Evolutionary conservation across 2,797 vertebrate species (phyloP).

Genomic region (Dicrostonyx torquatus): DNA sequence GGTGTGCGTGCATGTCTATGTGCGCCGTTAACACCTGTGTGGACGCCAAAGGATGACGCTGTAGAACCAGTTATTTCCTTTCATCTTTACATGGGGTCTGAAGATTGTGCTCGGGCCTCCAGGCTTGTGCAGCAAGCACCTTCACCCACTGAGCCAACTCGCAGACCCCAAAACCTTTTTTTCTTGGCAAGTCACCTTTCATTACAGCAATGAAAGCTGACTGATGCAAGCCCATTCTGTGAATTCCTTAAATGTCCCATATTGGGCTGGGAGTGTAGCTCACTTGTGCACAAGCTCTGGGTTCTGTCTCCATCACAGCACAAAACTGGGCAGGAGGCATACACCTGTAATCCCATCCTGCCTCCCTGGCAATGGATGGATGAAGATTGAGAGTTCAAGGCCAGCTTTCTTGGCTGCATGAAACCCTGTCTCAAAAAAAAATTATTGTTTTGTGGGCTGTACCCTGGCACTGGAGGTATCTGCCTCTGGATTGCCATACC

Average conservation of each 20-base stretch:
- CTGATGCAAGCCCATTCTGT: background rate
- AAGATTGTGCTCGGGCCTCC: background rate
- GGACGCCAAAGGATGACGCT: background rate
- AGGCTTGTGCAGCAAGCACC: background rate
- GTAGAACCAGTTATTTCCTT: background rate
- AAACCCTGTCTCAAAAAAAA: background rate
- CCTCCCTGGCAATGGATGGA: background rate
- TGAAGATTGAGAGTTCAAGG: background rate
- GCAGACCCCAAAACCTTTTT: background rate
- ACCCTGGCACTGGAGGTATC: background rate
- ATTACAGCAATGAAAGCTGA: background rate
- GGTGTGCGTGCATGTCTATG: background rate
- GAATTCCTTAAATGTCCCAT: conserved; percentile 7
- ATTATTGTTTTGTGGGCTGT: conserved; percentile 16
- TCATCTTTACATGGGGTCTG: background rate
- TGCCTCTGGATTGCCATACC: background rate
- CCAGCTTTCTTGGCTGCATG: background rate
- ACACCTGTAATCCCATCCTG: background rate
- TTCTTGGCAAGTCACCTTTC: background rate
- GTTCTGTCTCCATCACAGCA: background rate
- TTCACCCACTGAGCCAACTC: background rate
- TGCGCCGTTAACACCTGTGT: background rate
- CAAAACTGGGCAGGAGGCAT: background rate
- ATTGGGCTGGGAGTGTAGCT: background rate
- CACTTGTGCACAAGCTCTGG: background rate